phyloP scores from a whole-genome alignment of 2,888 invertebrate species.

The Sthenelais limicola region DNA sequence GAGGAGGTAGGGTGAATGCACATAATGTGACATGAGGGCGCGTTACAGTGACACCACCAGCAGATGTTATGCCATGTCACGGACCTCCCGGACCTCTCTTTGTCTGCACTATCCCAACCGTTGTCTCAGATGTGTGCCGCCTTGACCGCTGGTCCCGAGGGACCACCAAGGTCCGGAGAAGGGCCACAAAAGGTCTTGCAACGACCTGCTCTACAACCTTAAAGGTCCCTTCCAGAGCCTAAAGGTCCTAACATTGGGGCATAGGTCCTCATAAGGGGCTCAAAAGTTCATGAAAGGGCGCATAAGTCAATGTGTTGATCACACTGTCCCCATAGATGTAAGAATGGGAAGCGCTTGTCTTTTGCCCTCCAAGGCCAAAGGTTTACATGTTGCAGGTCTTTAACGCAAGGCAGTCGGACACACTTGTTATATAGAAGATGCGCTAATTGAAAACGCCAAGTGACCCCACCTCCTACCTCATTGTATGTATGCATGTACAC shows the following conservation, averaged over 20 bases:
- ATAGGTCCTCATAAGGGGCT: too few species aligned
- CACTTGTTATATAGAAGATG: too few species aligned
- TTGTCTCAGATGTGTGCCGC: slow-evolving; percentile 26
- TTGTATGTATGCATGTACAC: too few species aligned
- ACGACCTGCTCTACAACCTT: neutral
- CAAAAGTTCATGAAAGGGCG: too few species aligned
- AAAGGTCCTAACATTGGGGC: slow-evolving; percentile 21
- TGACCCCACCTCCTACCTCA: too few species aligned
- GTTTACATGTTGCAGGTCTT: too few species aligned
- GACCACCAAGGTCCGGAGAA: neutral
- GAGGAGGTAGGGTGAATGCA: neutral
- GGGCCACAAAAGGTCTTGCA: neutral
- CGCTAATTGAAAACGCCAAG: too few species aligned
- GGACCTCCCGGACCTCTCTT: slow-evolving; percentile 5
- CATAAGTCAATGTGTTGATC: too few species aligned
- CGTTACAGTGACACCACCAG: slow-evolving; percentile 20
- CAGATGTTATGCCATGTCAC: slow-evolving; percentile 40
- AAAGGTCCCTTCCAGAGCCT: slow-evolving; percentile 5
- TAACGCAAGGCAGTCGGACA: too few species aligned
- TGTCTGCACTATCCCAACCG: neutral
- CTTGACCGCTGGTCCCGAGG: neutral
- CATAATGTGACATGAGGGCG: slow-evolving; percentile 22
- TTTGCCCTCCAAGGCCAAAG: too few species aligned
- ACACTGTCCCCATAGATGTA: too few species aligned
- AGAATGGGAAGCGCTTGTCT: too few species aligned